phyloP scores from a whole-genome alignment of 2,797 vertebrate genomes.

The Geotrypetes seraphini region DNA sequence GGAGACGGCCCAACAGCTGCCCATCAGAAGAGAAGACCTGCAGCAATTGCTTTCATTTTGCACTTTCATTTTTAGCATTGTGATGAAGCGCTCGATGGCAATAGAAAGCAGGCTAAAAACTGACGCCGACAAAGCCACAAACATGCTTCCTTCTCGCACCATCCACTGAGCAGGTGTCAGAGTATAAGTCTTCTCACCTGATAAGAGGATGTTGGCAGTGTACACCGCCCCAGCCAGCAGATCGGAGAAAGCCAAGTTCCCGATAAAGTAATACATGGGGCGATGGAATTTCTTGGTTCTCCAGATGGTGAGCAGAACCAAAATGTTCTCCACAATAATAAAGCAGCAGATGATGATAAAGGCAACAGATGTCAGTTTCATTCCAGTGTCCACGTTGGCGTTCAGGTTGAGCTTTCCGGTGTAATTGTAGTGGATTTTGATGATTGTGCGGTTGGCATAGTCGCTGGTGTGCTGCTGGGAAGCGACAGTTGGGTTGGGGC shows the following conservation, averaged over 20 bases:
- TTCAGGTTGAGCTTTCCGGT: slow-evolving; percentile 78
- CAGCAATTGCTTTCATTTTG: slow-evolving; percentile 84
- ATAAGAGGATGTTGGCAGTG: slow-evolving; percentile 84
- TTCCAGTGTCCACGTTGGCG: slow-evolving; percentile 53
- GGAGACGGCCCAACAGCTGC: slow-evolving; percentile 85
- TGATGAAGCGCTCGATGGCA: slow-evolving; percentile 91
- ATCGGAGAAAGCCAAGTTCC: slow-evolving; percentile 94
- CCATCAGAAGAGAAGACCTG: slow-evolving; percentile 90
- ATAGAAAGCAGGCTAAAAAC: slow-evolving; percentile 95
- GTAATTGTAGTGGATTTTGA: slow-evolving; percentile 88
- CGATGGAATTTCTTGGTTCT: slow-evolving; percentile 97
- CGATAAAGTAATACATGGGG: slow-evolving; percentile 97
- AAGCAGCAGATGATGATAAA: slow-evolving; percentile 95
- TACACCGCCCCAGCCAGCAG: slow-evolving; percentile 88
- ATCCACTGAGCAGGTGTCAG: slow-evolving; percentile 89
- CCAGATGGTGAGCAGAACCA: slow-evolving; percentile 92
- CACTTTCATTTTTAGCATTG: slow-evolving; percentile 95
- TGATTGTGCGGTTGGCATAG: slow-evolving; percentile 72
- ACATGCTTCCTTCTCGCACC: slow-evolving; percentile 91
- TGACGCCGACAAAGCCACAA: slow-evolving; percentile 87
- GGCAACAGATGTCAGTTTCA: slow-evolving; percentile 80
- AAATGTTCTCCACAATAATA: slow-evolving; percentile 90
- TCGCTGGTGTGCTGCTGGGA: slow-evolving; percentile 46
- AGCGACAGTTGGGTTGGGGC: slow-evolving; percentile 1
- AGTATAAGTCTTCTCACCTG: slow-evolving; percentile 83